Base-by-base conservation (phyloP, 2,113 vertebrate genomes). In the Zapus hudsonius region DNA sequence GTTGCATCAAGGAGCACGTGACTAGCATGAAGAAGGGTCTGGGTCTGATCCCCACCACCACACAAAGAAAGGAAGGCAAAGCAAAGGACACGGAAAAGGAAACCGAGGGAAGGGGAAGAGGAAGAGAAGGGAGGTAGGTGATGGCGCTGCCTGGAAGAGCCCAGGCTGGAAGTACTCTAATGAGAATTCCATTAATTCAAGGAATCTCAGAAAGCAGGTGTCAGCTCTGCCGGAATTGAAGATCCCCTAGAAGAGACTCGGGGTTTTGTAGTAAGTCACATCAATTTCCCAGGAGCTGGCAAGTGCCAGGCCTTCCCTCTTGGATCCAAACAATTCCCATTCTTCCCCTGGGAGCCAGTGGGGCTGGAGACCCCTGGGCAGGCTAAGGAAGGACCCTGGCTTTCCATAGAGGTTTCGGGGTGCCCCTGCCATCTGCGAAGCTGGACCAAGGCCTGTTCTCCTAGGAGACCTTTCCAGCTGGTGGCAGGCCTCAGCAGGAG, bases 121-220 rank as follows among this genome's bases (percentile, higher is more conserved):
- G 42, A 94, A 93, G 86, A 36, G 15, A 92, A 90, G 78, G 7
- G 1, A 93, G 86, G 86, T 0, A 25, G 93, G 85, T 10, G 52
- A 0, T 0, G 83, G 95, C 44, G 75, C 70, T 92, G 70, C 89
- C n/a, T n/a, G n/a, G n/a, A n/a, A n/a, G n/a, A n/a, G n/a, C n/a
- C n/a, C n/a, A 94, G 59, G 83, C 92, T 97, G 97, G 96, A 98
- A 97, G 97, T 97, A 97, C 97, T 95, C 96, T 94, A 96, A 97
- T 95, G 97, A 98, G 97, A 97, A 95, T 95, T 94, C 98, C 97
- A 97, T 98, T 98, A 97, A 98, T 97, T 95, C 97, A 95, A 97
- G 95, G 97, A 95, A 97, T 96, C 95, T 93, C 90, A 91, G 96
- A 95, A 96, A 95, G 90, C 91, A 96, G 93, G 95, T 98, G 97